Evolutionary conservation across 2,797 vertebrate genomes (phyloP).

Genomic region (Rhabdophis nuchalis): DNA sequence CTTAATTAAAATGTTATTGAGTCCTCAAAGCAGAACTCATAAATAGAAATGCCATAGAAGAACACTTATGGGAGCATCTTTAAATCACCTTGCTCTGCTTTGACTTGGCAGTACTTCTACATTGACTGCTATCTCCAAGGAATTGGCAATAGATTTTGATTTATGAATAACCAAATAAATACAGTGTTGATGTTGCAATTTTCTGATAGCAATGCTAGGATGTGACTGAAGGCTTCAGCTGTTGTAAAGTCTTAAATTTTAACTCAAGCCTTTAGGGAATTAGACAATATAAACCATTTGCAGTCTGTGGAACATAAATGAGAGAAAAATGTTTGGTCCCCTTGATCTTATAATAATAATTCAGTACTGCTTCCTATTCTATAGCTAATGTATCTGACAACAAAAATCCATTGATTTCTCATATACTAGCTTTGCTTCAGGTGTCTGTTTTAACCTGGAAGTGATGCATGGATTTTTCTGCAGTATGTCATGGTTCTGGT

Average conservation of each 20-base stretch:
- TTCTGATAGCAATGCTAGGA: background rate
- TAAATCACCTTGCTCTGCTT: constrained; percentile 45
- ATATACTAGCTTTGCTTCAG: background rate
- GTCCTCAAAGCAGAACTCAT: constrained; percentile 36
- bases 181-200: background rate
- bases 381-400: background rate
- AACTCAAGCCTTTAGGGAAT: background rate
- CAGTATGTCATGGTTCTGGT: background rate
- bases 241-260: background rate
- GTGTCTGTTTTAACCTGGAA: background rate
- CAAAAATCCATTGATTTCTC: background rate
- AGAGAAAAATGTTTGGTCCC: background rate
- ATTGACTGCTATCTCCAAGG: background rate
- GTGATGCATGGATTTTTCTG: background rate
- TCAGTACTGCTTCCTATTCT: background rate
- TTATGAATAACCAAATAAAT: background rate
- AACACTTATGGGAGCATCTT: background rate
- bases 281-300: background rate
- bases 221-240: background rate
- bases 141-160: background rate
- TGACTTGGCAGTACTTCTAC: background rate
- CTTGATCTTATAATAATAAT: background rate
- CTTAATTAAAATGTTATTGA: constrained; percentile 64
- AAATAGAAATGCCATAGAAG: constrained; percentile 49
- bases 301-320: background rate